Percentiles rank a stretch among this genome's conserved stretches.
Conservation (phyloP, 2,113 vertebrate genomes). For the Neomonachus schauinslandi region DNA sequence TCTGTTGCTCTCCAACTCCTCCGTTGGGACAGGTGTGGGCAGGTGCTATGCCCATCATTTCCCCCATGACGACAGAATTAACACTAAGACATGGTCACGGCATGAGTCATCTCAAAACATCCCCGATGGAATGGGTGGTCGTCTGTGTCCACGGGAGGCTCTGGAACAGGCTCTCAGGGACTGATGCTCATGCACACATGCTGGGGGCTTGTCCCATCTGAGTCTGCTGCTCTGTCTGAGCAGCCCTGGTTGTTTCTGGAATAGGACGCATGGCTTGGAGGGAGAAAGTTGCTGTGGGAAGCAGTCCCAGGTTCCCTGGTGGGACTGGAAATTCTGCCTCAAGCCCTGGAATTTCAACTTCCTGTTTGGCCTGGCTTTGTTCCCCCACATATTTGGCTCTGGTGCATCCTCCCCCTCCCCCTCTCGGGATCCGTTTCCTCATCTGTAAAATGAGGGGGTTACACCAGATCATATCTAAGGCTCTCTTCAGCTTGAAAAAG, state of each 20-base stretch:
- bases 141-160: neutral
- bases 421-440: constrained; percentile 43
- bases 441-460: constrained; percentile 36
- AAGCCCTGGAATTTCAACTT: constrained; percentile 70
- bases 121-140: fast-evolving
- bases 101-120: neutral
- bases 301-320: neutral
- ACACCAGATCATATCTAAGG: neutral
- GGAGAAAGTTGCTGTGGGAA: constrained; percentile 9
- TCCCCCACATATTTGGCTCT: neutral
- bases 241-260: neutral
- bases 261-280: neutral
- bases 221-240: neutral
- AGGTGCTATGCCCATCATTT: neutral
- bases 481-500: constrained; percentile 17
- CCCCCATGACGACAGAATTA: neutral
- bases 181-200: fast-evolving
- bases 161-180: neutral
- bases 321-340: constrained; percentile 58
- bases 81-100: neutral
- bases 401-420: constrained; percentile 36
- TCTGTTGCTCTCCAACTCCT: neutral
- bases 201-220: neutral
- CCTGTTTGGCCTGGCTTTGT: constrained; percentile 71
- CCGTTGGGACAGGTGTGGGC: neutral